A percentile compares a stretch with the other conserved stretches of the same genome.
These are phyloP conservation scores for Ramphastos sulfuratus DNA, from an alignment of 2,113 vertebrate species.

Conservation along the genomic window DNA sequence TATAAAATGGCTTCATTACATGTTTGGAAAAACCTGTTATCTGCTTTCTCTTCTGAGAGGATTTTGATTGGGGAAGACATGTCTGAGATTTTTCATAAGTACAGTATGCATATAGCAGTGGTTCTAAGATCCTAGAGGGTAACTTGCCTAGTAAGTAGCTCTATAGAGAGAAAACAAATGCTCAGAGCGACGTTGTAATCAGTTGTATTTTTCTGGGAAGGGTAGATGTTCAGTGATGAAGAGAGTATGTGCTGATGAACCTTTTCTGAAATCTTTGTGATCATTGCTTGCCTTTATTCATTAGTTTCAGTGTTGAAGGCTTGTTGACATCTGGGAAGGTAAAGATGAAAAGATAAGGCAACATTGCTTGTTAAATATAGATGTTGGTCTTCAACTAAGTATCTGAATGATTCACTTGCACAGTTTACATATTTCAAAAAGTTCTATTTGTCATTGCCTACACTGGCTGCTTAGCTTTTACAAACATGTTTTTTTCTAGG, in stretches of 20 bases:
- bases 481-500: slow-evolving; percentile 74
- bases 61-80: neutral
- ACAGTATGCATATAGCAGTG: neutral
- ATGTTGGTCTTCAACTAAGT: neutral
- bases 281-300: neutral
- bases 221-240: neutral
- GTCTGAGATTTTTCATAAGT: neutral
- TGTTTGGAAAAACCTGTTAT: neutral
- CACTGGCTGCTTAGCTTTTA: neutral
- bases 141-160: neutral
- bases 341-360: neutral
- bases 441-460: neutral
- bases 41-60: neutral
- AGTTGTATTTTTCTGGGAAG: neutral
- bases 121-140: neutral
- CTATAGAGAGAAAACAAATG: neutral
- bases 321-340: neutral
- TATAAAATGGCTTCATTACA: neutral
- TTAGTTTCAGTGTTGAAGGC: neutral
- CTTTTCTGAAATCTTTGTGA: neutral
- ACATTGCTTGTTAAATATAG: neutral
- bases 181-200: neutral
- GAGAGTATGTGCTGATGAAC: neutral
- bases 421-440: neutral
- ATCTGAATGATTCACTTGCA: neutral